Percentiles rank a stretch among this genome's conserved stretches.
These are phyloP conservation scores for Yponomeuta cagnagella DNA, from an alignment of 2,888 invertebrate species.

Conservation along the genomic window DNA sequence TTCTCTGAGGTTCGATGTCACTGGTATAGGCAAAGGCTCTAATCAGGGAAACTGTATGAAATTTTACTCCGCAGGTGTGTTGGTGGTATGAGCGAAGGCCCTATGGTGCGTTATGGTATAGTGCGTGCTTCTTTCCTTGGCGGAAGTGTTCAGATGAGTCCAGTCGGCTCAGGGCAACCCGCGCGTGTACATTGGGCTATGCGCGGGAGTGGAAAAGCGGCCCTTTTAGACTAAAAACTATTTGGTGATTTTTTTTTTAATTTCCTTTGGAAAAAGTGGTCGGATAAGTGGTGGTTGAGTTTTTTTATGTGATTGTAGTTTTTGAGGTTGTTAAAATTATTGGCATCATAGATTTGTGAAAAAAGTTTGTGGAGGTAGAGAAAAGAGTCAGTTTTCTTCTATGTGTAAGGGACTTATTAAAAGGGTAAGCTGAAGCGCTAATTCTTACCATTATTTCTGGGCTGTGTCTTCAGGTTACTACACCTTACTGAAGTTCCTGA, in stretches of 20 bases:
- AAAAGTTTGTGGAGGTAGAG: too few relatives aligned
- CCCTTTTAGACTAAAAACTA: neutral
- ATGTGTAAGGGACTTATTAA: too few relatives aligned
- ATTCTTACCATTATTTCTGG: too few relatives aligned
- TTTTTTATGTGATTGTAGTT: neutral
- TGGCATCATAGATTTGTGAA: too few relatives aligned
- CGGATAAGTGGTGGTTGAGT: neutral
- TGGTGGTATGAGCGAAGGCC: neutral
- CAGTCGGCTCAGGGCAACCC: constrained; percentile 52
- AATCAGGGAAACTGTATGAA: too few relatives aligned
- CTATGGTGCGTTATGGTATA: neutral
- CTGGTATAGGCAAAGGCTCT: too few relatives aligned
- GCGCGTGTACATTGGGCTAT: constrained; percentile 45
- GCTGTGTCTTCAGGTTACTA: too few relatives aligned
- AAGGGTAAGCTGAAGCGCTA: too few relatives aligned
- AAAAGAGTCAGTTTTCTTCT: too few relatives aligned
- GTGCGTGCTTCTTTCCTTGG: neutral
- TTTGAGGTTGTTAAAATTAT: too few relatives aligned
- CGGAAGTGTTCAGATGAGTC: constrained; percentile 22
- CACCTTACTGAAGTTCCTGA: too few relatives aligned
- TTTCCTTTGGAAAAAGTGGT: neutral
- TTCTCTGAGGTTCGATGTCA: too few relatives aligned
- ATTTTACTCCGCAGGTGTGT: neutral
- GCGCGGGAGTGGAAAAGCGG: constrained; percentile 26
- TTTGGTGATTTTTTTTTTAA: neutral